phyloP scores from a whole-genome alignment of 2,113 vertebrate genomes.

The Pogona vitticeps region DNA sequence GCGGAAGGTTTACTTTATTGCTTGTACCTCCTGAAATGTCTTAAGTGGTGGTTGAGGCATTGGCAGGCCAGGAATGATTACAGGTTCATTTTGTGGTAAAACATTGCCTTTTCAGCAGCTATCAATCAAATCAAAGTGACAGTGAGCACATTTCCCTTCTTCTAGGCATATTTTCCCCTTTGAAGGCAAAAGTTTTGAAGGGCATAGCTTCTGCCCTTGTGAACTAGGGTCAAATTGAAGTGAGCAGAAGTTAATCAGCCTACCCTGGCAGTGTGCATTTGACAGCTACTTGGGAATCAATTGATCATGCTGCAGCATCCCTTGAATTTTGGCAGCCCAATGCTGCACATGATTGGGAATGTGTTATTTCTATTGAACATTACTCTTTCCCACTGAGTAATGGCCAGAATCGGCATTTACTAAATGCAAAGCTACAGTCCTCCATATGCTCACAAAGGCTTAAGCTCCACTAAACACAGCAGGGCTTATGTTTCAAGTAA shows the following conservation, averaged over 20 bases:
- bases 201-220: neutral
- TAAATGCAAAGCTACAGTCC: too few species aligned
- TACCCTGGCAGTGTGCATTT: neutral
- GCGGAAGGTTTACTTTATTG: neutral
- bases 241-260: neutral
- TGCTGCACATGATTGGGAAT: neutral
- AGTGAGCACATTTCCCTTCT: neutral
- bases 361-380: neutral
- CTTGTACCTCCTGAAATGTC: neutral
- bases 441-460: too few species aligned
- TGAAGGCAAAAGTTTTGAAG: neutral
- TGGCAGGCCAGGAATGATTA: neutral
- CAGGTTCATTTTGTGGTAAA: neutral
- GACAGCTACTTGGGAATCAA: neutral
- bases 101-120: neutral
- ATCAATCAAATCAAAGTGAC: conserved; percentile 1
- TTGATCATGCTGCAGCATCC: neutral
- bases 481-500: too few species aligned
- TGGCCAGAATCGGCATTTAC: too few species aligned
- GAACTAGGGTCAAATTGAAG: neutral
- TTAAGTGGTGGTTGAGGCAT: neutral
- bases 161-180: neutral
- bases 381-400: neutral
- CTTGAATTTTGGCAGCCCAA: neutral
- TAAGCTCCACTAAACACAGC: too few species aligned